These are phyloP conservation scores for Eulimnadia texana DNA, from an alignment of 1,140 invertebrate species.

Conservation along the genomic window DNA sequence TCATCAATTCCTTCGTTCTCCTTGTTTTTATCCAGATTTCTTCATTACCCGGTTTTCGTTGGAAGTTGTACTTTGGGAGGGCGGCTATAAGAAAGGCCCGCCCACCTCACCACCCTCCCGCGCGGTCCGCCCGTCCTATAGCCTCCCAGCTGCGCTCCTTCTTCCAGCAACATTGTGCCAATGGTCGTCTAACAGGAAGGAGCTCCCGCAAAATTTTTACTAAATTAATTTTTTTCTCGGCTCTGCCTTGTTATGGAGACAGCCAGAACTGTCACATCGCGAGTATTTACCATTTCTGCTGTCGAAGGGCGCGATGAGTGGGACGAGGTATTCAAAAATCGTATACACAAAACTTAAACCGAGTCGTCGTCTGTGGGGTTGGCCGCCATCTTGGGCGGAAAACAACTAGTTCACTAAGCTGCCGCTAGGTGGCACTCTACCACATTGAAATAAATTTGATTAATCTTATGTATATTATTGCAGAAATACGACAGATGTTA, in stretches of 20 bases:
- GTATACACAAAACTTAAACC: neutral
- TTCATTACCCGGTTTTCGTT: neutral
- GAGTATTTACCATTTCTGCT: conserved; percentile 43
- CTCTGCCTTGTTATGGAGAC: conserved; percentile 34
- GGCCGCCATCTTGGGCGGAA: conserved; percentile 13
- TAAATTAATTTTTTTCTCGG: conserved; percentile 8
- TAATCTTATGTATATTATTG: conserved; percentile 32
- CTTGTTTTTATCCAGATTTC: neutral
- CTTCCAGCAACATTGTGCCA: conserved; percentile 2
- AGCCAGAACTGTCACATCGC: conserved; percentile 38
- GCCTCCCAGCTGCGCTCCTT: conserved; percentile 1
- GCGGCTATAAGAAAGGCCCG: no score
- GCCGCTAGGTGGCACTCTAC: neutral
- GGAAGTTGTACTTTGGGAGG: neutral
- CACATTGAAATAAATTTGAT: neutral
- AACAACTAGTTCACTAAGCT: neutral
- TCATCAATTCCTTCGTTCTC: neutral
- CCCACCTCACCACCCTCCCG: no score
- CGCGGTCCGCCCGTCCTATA: neutral
- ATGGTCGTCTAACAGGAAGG: conserved; percentile 4
- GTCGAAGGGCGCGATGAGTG: conserved; percentile 68
- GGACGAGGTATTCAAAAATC: conserved; percentile 49
- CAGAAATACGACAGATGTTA: conserved; percentile 82
- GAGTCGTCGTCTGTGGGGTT: conserved; percentile 3
- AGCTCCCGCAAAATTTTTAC: conserved; percentile 1